Evolutionary conservation across 2,888 invertebrate species (phyloP).

Genomic region (Mylabris sibirica): DNA sequence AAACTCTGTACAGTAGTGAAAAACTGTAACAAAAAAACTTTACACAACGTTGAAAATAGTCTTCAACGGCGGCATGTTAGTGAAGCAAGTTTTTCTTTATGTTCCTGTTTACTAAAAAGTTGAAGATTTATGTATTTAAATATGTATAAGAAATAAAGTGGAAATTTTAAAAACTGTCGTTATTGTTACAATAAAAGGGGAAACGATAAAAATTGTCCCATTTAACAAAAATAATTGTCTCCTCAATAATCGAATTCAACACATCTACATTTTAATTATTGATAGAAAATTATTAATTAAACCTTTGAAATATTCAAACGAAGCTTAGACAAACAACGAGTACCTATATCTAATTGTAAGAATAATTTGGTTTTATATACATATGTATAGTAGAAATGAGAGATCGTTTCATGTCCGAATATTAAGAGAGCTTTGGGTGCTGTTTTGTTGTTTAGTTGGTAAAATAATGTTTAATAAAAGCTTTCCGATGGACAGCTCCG

Average conservation of each 20-base stretch:
- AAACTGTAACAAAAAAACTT: conserved; percentile 41
- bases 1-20: conserved; percentile 21
- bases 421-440: conserved; percentile 29
- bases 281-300: conserved; percentile 35
- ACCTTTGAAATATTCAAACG: conserved; percentile 34
- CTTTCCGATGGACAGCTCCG: conserved; percentile 40
- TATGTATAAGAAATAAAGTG: conserved; percentile 22
- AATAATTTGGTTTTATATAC: no score
- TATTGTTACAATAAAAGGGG: conserved; percentile 10
- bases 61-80: conserved; percentile 40
- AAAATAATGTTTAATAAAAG: conserved; percentile 41
- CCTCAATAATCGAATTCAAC: no score
- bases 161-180: conserved; percentile 18
- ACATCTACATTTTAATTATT: conserved; percentile 27
- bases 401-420: conserved; percentile 29
- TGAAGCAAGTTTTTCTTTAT: conserved; percentile 46
- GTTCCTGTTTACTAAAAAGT: conserved; percentile 50
- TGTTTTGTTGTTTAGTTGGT: conserved; percentile 24
- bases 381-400: conserved; percentile 15
- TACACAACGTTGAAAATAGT: conserved; percentile 37
- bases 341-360: conserved; percentile 15
- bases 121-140: conserved; percentile 39
- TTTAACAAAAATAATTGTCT: conserved; percentile 21
- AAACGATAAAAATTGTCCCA: conserved; percentile 14
- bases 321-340: conserved; percentile 24